Evolutionary conservation across 2,797 vertebrate species (phyloP).

Genomic region (Onychomys arenicola): DNA sequence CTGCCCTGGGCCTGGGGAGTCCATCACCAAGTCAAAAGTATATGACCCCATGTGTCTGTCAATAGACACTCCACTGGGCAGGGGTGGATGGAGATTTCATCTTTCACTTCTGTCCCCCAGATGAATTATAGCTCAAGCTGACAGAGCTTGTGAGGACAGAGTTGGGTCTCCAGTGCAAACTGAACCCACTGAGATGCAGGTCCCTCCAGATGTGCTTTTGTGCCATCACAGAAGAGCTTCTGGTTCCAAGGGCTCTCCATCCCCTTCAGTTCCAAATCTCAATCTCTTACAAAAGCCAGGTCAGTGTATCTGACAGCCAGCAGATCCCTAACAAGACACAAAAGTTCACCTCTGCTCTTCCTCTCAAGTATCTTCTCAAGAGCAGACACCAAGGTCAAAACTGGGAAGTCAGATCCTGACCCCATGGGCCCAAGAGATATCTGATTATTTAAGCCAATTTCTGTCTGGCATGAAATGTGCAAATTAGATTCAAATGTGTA

Average conservation of each 20-base stretch:
- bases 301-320: background rate
- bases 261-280: background rate
- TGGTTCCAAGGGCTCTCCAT: background rate
- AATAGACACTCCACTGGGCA: background rate
- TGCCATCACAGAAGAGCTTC: rapidly evolving
- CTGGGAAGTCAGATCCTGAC: background rate
- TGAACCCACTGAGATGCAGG: rapidly evolving
- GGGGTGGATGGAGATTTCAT: background rate
- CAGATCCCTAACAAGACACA: rapidly evolving
- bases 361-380: background rate
- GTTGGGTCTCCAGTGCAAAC: background rate
- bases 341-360: background rate
- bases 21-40: background rate
- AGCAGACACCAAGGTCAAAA: background rate
- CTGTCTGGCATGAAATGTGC: background rate
- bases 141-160: background rate
- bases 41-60: background rate
- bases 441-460: background rate
- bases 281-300: background rate
- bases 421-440: background rate
- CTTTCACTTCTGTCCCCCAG: background rate
- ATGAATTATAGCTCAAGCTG: background rate
- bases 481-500: background rate
- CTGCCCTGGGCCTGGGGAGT: background rate
- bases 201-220: background rate